phyloP scores from a whole-genome alignment of 2,113 vertebrate species.

The Brevimyrus niger region DNA sequence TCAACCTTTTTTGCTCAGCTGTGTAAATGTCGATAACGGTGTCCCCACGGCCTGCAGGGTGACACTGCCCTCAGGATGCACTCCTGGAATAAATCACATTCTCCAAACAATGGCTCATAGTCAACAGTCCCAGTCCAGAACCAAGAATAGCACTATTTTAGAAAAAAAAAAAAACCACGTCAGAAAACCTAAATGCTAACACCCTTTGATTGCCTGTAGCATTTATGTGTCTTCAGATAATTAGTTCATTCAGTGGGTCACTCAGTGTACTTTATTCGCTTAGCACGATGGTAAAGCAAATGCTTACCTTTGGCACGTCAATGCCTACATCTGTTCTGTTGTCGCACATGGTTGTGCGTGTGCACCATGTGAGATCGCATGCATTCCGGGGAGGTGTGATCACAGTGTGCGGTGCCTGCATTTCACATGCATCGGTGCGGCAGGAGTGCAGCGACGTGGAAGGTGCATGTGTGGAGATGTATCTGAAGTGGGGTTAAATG shows the following conservation, averaged over 20 bases:
- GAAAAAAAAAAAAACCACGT: background rate
- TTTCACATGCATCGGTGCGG: background rate
- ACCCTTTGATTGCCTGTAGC: background rate
- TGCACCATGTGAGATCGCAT: background rate
- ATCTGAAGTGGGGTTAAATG: background rate
- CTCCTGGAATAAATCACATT: background rate
- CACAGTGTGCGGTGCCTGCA: background rate
- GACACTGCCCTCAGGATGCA: background rate
- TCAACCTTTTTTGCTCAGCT: background rate
- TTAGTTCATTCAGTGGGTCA: background rate
- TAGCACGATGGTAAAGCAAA: background rate
- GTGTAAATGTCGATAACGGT: background rate
- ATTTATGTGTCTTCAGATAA: background rate
- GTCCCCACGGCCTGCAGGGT: background rate
- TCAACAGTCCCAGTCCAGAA: background rate
- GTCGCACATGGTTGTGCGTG: background rate
- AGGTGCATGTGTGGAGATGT: background rate
- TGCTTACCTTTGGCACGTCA: background rate
- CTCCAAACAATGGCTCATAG: background rate
- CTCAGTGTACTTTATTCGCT: background rate
- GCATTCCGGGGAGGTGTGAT: background rate
- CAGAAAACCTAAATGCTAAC: background rate
- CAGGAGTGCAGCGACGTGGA: background rate
- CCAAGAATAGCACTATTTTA: background rate
- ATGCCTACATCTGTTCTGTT: background rate